Evolutionary conservation across 1,140 invertebrate species (phyloP), one percentile per base, ranked within the genome.

Genomic region (Eurosta solidaginis): DNA sequence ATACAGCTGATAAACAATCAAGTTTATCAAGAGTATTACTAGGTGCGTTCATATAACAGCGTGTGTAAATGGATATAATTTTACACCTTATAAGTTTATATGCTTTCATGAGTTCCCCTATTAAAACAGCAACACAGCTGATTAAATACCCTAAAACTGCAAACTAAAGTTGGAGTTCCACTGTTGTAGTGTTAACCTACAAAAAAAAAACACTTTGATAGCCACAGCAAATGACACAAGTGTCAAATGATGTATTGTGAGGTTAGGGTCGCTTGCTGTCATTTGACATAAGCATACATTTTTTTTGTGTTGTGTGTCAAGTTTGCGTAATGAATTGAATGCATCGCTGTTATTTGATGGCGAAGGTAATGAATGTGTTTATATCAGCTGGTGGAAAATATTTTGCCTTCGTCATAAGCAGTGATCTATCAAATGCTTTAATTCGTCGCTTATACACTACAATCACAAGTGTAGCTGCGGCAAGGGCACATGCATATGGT

Each of bases 241-340:
- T 68, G 59, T 2, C 5, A 22, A 36, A 10, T 4, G 17, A 59
- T 59, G 22, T 68, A 40, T n/a, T n/a, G n/a, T 68, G 59, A 68
- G 59, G 59, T 68, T 68, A 68, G 17, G 59, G 36, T 33, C n/a
- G n/a, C n/a, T 40, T 14, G 3, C 33, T 42, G 59, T 68, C 59
- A 68, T 40, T 63, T 68, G 6, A 42, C 33, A 3, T 5, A 2
- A 68, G 17, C 40, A 22, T 3, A 3, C 6, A 40, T 29, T 68
- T 68, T 40, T 29, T 9, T 20, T 20, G 29, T 68, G 6, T n/a
- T 6, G 29, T 36, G 59, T 36, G 14, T n/a, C n/a, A n/a, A 7
- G 59, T 68, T 68, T 68, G 59, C 59, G 33, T 68, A 68, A 68
- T 68, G 33, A 9, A 36, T 7, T 68, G 27, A 68, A 20, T 40